Base-by-base conservation (phyloP, 1,140 invertebrate species). In the Lasioglossum baleicum region DNA sequence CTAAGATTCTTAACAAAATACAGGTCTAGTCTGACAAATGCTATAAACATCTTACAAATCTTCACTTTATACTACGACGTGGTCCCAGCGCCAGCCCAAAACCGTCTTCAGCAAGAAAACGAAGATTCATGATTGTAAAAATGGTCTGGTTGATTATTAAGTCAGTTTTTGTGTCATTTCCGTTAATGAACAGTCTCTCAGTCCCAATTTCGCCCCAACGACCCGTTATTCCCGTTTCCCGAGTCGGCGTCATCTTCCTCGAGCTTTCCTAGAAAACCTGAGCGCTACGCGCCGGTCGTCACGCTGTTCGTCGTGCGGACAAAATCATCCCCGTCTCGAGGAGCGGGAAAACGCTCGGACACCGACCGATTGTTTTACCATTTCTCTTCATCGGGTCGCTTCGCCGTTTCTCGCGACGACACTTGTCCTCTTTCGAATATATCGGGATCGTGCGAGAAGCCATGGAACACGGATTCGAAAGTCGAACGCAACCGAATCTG, bases 191-290 rank as follows among this genome's bases (percentile, higher is more conserved):
- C 31, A 35, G 63, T 65, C 31, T 35, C 15, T 6, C 0, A 2
- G n/a, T 26, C 15, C 11, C 63, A 35, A n/a, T 42, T 26, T 42
- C 17, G 26, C 42, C 42, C 63, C 35, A 20, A 40, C 58, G 68
- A 35, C 20, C 75, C 68, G 75, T 78, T 77, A 77, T 51, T 72
- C 68, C 71, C 75, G 67, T 78, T 78, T 71, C 68, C 42, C 68
- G 68, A 31, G 10, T n/a, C 31, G 13, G 51, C 51, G 51, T 20
- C 53, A 20, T n/a, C n/a, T 60, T 63, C 44, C 48, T 22, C 35
- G 48, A n/a, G 51, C 10, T 68, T 58, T 44, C 51, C 17, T 6
- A 68, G 51, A 58, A 60, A 75, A 31, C n/a, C 42, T 11, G 40
- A 51, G 67, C 26, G 48, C n/a, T 11, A 10, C n/a, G n/a, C n/a